These are phyloP conservation scores for Triops cancriformis DNA, from an alignment of 1,140 invertebrate species.

Conservation along the genomic window DNA sequence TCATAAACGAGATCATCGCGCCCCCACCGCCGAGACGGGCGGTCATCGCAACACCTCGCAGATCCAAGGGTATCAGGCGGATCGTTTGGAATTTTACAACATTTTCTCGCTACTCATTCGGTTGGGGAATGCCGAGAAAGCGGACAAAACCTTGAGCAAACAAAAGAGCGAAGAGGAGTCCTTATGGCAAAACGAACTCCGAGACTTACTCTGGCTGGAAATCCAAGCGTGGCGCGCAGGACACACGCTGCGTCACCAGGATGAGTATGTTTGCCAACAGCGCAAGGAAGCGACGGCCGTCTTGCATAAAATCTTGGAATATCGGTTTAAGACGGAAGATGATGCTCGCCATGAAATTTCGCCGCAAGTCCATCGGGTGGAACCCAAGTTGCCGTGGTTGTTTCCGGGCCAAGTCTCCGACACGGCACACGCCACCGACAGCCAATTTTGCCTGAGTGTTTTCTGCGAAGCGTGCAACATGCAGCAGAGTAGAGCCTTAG, in stretches of 20 bases:
- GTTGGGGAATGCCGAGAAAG: constrained; percentile 55
- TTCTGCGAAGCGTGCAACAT: constrained; percentile 58
- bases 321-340: constrained; percentile 45
- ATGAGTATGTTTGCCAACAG: constrained; percentile 62
- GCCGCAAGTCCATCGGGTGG: constrained; percentile 28
- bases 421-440: constrained; percentile 24
- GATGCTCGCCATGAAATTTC: not conserved
- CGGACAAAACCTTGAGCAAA: constrained; percentile 40
- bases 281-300: constrained; percentile 58
- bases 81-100: constrained; percentile 36
- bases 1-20: constrained; percentile 2
- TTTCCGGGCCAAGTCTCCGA: constrained; percentile 30
- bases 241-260: constrained; percentile 59
- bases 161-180: constrained; percentile 69
- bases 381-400: constrained; percentile 27
- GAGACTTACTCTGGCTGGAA: constrained; percentile 84
- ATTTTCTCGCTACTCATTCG: constrained; percentile 59
- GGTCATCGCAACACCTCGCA: not conserved
- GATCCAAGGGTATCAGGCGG: constrained; percentile 16
- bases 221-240: constrained; percentile 71
- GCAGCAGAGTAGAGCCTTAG: constrained; percentile 59
- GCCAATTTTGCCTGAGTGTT: constrained; percentile 55
- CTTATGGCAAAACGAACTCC: constrained; percentile 75
- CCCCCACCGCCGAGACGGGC: not conserved
- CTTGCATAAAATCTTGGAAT: constrained; percentile 65